Evolutionary conservation across 2,888 invertebrate genomes (phyloP), one percentile per base, ranked within the genome.

Genomic region (Caenorhabditis sp.): DNA sequence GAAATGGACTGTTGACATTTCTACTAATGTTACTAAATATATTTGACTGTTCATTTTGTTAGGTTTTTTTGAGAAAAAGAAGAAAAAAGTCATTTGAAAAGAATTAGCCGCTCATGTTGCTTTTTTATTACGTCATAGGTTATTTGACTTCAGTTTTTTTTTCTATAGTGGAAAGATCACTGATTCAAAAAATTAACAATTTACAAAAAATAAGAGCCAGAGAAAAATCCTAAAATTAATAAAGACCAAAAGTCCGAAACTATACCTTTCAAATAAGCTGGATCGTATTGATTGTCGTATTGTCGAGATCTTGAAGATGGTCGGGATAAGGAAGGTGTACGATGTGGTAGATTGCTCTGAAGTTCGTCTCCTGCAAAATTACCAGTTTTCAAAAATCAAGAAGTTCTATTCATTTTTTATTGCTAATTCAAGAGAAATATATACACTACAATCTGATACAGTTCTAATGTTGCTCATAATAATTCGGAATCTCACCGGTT

Each of bases 301-400:
- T 68, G 61, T 26, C 79, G 66, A 57, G 71, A 63, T 64, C 73
- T 62, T n/a, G 78, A 78, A 61, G 76, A 75, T 26, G 80, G 77
- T 5, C 80, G 72, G 37, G 77, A 76, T 21, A 82, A 69, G 12
- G 76, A 69, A 65, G 72, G 82, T n/a, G 82, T 82, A 54, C 82
- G 76, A 58, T 82, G 82, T 43, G 82, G 82, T 4, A 66, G 74
- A 3, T 65, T 50, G 43, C 17, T 26, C 74, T 68, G 76, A 59
- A 54, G 58, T 57, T 66, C 69, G 19, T 69, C 69, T 37, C 74
- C 69, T 74, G 62, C 51, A 73, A 68, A 57, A 6, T n/a, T 36
- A 6, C 19, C 19, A 36, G 36, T 61, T 65, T 65, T 37, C n/a
- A 17, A 58, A 58, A 36, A 31, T 36, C n/a, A 36, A 21, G 4